Conservation (phyloP, 2,888 invertebrate species). For the Lamproptera curius region DNA sequence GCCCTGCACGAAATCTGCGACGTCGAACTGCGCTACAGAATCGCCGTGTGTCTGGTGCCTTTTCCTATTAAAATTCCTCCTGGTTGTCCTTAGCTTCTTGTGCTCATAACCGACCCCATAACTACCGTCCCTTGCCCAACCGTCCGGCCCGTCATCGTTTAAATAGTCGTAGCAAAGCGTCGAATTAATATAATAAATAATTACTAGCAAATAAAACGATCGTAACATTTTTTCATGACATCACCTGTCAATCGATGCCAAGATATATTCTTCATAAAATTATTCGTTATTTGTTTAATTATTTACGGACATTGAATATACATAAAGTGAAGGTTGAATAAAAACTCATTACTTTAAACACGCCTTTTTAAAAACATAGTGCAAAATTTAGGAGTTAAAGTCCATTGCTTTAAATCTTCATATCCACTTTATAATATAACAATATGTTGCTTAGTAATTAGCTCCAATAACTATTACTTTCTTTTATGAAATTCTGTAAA, state of each 20-base stretch:
- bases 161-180: constrained; percentile 28
- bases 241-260: constrained; percentile 17
- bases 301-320: too few relatives aligned
- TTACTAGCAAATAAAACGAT: constrained; percentile 27
- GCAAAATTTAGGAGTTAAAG: too few relatives aligned
- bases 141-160: constrained; percentile 19
- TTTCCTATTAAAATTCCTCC: constrained; percentile 3
- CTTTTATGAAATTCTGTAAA: too few relatives aligned
- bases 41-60: constrained; percentile 27
- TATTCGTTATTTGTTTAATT: too few relatives aligned
- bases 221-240: constrained; percentile 30
- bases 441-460: too few relatives aligned
- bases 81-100: background rate
- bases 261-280: background rate
- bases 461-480: too few relatives aligned
- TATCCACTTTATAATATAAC: too few relatives aligned
- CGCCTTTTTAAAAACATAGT: too few relatives aligned
- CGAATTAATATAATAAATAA: constrained; percentile 26
- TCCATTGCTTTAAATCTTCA: too few relatives aligned
- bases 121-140: constrained; percentile 3
- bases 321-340: too few relatives aligned
- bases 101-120: background rate
- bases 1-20: constrained; percentile 43
- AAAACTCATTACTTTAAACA: too few relatives aligned
- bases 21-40: constrained; percentile 40